Percentiles rank a stretch among this genome's conserved stretches.
phyloP scores from a whole-genome alignment of 2,888 invertebrate genomes.

The Camptogramma bilineatum region DNA sequence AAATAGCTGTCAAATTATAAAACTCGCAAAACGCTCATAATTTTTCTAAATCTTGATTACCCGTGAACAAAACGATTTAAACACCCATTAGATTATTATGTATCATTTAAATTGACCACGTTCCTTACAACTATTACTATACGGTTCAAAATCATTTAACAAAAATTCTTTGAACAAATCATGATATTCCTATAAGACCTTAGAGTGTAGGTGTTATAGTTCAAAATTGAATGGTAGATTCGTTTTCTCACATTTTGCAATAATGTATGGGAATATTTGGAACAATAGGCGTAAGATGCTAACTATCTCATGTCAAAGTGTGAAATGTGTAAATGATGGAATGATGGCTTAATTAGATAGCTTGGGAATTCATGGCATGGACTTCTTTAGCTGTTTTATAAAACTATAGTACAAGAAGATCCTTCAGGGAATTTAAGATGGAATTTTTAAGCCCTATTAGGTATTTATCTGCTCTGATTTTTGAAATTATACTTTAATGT shows the following conservation, averaged over 20 bases:
- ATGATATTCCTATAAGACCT: not conserved
- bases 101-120: slow-evolving; percentile 40
- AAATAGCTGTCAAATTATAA: slow-evolving; percentile 22
- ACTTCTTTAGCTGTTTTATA: not conserved
- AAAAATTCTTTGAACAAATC: slow-evolving; percentile 9
- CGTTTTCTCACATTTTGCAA: slow-evolving; percentile 50
- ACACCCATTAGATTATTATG: slow-evolving; percentile 33
- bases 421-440: not conserved
- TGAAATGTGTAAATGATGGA: slow-evolving; percentile 32
- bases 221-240: slow-evolving; percentile 12
- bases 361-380: slow-evolving; percentile 21
- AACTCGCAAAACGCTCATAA: slow-evolving; percentile 5
- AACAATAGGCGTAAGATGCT: slow-evolving; percentile 48
- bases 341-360: slow-evolving; percentile 39
- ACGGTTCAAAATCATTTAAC: slow-evolving; percentile 42
- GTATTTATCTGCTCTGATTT: too few species aligned
- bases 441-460: too few species aligned
- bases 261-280: slow-evolving; percentile 46
- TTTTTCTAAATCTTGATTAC: slow-evolving; percentile 35
- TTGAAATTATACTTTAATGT: too few species aligned
- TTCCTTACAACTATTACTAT: slow-evolving; percentile 30
- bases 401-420: not conserved
- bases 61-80: slow-evolving; percentile 39
- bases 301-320: slow-evolving; percentile 42
- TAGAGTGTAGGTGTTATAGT: slow-evolving; percentile 1